These are phyloP conservation scores for Odocoileus hemionus DNA, from an alignment of 2,113 vertebrate genomes.

Conservation along the genomic window DNA sequence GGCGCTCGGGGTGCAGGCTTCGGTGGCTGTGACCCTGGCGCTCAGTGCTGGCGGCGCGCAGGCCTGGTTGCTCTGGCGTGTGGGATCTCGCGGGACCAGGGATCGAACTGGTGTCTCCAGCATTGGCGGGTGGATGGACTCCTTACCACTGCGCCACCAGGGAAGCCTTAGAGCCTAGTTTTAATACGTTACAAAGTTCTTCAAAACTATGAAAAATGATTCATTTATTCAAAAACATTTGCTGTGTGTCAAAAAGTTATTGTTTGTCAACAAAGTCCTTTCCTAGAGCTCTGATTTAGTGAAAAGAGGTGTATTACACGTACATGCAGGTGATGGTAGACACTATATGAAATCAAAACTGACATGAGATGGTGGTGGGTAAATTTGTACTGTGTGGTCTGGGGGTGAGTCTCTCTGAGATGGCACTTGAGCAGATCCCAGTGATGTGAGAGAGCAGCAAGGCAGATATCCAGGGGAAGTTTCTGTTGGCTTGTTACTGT, in stretches of 20 bases:
- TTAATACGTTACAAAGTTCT: neutral
- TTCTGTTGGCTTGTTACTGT: neutral
- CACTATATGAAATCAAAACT: neutral
- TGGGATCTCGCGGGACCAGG: neutral
- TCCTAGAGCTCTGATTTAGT: neutral
- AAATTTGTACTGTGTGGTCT: neutral
- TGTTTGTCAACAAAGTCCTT: neutral
- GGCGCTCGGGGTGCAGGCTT: neutral
- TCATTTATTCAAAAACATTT: conserved; percentile 5
- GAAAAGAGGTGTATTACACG: neutral
- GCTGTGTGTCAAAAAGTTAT: neutral
- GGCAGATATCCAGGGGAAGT: neutral
- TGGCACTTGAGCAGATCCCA: neutral
- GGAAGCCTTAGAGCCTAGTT: neutral
- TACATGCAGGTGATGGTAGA: neutral
- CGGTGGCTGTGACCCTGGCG: fast-evolving
- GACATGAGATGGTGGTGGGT: neutral
- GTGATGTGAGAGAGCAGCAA: neutral
- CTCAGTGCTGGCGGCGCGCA: fast-evolving
- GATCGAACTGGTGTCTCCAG: neutral
- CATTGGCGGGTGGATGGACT: neutral
- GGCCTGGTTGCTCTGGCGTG: neutral
- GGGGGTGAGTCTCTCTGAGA: neutral
- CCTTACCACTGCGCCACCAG: neutral
- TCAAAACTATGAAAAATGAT: neutral